phyloP scores from a whole-genome alignment of 2,113 vertebrate genomes.

The Apodemus speciosus region DNA sequence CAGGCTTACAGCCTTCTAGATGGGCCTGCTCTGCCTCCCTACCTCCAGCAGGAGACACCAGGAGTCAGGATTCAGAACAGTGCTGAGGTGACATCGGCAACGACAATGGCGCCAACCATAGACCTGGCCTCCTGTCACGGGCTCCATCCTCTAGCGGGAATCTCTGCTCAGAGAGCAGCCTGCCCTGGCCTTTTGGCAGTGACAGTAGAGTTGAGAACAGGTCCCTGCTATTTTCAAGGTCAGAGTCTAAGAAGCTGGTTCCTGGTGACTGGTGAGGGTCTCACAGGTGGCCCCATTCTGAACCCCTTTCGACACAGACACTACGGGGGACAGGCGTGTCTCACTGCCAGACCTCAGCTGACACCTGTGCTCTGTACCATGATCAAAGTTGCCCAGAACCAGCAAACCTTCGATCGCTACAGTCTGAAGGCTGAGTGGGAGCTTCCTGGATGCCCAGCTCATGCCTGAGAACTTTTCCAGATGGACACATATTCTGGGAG shows the following conservation, averaged over 20 bases:
- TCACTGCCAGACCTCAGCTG: not conserved
- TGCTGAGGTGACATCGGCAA: fast-evolving
- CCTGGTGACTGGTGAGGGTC: not conserved
- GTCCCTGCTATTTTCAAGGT: not conserved
- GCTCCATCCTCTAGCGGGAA: not conserved
- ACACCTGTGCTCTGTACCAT: not conserved
- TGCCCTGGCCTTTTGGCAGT: not conserved
- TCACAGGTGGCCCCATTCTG: no score
- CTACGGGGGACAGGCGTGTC: fast-evolving
- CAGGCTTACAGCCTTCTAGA: fast-evolving
- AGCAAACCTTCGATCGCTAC: not conserved
- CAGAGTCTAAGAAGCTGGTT: not conserved
- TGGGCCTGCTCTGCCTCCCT: not conserved
- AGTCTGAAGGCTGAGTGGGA: not conserved
- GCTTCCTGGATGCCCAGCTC: not conserved
- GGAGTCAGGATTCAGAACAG: not conserved
- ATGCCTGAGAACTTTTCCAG: not conserved
- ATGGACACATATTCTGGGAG: not conserved
- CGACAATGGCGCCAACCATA: not conserved
- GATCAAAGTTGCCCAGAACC: not conserved
- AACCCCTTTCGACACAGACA: not conserved
- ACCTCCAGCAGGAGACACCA: not conserved
- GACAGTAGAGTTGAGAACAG: not conserved
- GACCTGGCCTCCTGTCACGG: fast-evolving
- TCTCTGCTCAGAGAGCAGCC: not conserved